These are phyloP conservation scores for Coenobita brevimanus DNA, from an alignment of 1,140 invertebrate genomes.

Conservation along the genomic window DNA sequence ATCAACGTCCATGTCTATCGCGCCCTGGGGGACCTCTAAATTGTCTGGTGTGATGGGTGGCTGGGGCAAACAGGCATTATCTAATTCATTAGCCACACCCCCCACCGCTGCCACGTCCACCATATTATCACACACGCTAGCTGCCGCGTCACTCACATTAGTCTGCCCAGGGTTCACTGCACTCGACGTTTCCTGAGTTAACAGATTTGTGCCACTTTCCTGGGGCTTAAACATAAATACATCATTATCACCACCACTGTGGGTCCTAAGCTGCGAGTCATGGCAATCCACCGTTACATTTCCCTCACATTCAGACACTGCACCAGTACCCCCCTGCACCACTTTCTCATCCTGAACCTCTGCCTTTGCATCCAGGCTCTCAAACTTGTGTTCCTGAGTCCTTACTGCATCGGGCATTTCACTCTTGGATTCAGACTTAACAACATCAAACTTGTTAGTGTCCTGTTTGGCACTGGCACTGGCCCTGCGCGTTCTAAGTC, in stretches of 20 bases:
- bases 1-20: conserved; percentile 49
- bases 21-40: conserved; percentile 38
- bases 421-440: not conserved
- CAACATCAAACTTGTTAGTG: not conserved
- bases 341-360: not conserved
- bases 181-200: not conserved
- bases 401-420: not conserved
- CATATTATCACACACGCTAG: no score
- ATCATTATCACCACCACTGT: not conserved
- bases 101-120: no score
- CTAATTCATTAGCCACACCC: not conserved
- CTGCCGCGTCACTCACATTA: no score
- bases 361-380: not conserved
- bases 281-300: not conserved
- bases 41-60: not conserved
- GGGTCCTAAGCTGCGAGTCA: not conserved
- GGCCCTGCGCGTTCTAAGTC: conserved; percentile 31
- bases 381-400: not conserved
- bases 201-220: not conserved
- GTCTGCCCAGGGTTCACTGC: no score
- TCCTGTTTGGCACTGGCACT: conserved; percentile 44
- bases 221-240: not conserved
- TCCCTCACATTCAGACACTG: no score
- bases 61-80: no score
- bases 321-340: not conserved